Conservation (phyloP, 2,888 invertebrate species). For the Drosophila anomalata region DNA sequence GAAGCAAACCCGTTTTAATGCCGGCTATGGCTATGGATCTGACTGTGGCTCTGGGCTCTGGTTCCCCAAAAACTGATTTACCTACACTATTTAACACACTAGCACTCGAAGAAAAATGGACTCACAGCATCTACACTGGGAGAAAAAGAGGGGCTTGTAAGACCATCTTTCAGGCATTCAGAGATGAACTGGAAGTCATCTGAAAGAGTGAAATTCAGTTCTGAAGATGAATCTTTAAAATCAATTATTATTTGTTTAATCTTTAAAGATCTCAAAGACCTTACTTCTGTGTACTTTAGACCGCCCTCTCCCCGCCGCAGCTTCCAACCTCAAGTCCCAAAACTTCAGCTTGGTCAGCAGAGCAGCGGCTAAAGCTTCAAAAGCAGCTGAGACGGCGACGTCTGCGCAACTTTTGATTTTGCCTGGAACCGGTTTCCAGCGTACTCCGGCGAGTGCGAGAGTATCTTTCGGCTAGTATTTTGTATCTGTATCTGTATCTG, state of each 20-base stretch:
- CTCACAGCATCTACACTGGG: slow-evolving; percentile 54
- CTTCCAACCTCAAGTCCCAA: slow-evolving; percentile 29
- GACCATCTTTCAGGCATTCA: too few relatives aligned
- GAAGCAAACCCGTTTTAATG: slow-evolving; percentile 54
- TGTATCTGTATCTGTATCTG: slow-evolving; percentile 28
- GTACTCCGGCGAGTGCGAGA: slow-evolving; percentile 13
- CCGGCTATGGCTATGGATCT: slow-evolving; percentile 30
- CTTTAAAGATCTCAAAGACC: slow-evolving; percentile 14
- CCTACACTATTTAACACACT: slow-evolving; percentile 26
- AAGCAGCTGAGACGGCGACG: slow-evolving; percentile 52
- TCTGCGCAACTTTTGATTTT: slow-evolving; percentile 78
- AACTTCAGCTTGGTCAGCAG: slow-evolving; percentile 57
- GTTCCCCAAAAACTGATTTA: slow-evolving; percentile 48
- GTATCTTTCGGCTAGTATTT: slow-evolving; percentile 29
- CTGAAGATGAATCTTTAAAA: too few relatives aligned
- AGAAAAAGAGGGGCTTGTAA: background rate
- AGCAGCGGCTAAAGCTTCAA: slow-evolving; percentile 14
- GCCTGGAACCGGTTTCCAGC: slow-evolving; percentile 70
- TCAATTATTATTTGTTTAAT: background rate
- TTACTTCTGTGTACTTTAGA: slow-evolving; percentile 25
- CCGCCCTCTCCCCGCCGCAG: slow-evolving; percentile 2
- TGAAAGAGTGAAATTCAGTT: too few relatives aligned
- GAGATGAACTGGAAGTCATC: too few relatives aligned
- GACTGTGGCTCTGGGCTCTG: slow-evolving; percentile 30
- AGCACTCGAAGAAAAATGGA: slow-evolving; percentile 25